Evolutionary conservation across 2,888 invertebrate genomes (phyloP), one percentile per base, ranked within the genome.

Genomic region (Diaprepes abbreviatus): DNA sequence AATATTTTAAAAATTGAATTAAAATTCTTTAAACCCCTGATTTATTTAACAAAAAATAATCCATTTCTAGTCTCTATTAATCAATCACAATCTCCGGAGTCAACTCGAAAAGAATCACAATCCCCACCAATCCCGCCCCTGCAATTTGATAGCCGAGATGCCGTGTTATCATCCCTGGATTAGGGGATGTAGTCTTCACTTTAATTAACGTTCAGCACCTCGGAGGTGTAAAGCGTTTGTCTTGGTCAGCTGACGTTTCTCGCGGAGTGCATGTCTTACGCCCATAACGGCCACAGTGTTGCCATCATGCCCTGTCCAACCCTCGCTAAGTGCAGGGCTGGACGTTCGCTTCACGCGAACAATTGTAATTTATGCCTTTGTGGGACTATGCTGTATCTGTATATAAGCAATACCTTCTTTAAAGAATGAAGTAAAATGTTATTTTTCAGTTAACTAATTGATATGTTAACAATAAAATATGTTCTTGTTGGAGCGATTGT

Each of bases 231-330:
- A 77, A 76, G 74, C 73, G 73, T 65, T 70, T 74, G 74, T 72
- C 69, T 73, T 69, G 76, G 74, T 75, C 79, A 80, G 77, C 79
- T 79, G 79, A 74, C 72, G 66, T 75, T 78, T 77, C 77, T 75
- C 77, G 70, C 72, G 73, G 72, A 72, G 76, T 80, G 80, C 80
- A 80, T 80, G 80, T 79, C 74, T 73, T 69, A 55, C 70, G 72
- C 74, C 75, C 77, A 80, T 80, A 80, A 80, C 76, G 31, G 50
- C 60, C 57, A 71, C 73, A 57, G 71, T 72, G 73, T 70, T 71
- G 72, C 70, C 74, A 76, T 75, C 75, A 76, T 75, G 76, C 67
- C 63, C 58, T 58, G 74, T 73, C 76, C 77, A 73, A 72, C 78
- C 78, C 76, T 75, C 73, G 7, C 66, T 72, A 72, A 72, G 52